Percentiles rank a stretch among this genome's conserved stretches.
Conservation (phyloP, 30 jellyfish, hydroid and myxozoan species). For the Haliclystus octoradiatus region DNA sequence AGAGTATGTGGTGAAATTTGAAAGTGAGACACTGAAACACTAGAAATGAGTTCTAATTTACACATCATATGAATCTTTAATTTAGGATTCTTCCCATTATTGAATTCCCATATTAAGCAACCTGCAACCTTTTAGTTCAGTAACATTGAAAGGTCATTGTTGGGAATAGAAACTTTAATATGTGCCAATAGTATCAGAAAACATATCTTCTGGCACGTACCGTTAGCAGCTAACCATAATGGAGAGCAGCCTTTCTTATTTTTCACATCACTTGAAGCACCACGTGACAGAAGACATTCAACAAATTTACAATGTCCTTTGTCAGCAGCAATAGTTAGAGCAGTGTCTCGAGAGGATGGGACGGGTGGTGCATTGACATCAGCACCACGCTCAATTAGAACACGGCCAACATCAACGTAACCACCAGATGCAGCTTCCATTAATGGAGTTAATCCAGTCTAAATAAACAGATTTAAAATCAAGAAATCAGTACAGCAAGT, state of each 20-base stretch:
- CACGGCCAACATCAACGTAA: conserved; percentile 94
- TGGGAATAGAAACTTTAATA: too few species aligned
- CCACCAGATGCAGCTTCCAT: conserved; percentile 99
- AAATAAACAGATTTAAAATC: not conserved
- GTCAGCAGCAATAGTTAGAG: conserved; percentile 92
- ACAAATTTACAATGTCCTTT: conserved; percentile 94
- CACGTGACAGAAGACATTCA: conserved; percentile 48
- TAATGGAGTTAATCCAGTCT: conserved; percentile 97
- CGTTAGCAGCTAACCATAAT: conserved; percentile 91
- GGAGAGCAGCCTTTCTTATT: conserved; percentile 97
- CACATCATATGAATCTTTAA: too few species aligned
- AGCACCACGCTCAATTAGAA: conserved; percentile 89
- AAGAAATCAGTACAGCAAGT: too few species aligned
- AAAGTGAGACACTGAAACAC: too few species aligned
- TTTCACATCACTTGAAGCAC: conserved; percentile 79
- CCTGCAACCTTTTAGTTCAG: too few species aligned
- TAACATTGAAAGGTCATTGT: too few species aligned
- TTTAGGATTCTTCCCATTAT: not conserved
- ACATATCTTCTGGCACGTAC: too few species aligned
- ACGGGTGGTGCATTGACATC: conserved; percentile 95
- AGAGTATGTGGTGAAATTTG: too few species aligned
- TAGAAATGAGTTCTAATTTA: too few species aligned
- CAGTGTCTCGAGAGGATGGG: conserved; percentile 97
- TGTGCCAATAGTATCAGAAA: too few species aligned
- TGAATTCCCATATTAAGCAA: not conserved